These are phyloP conservation scores for Delia radicum DNA, from an alignment of 1,140 invertebrate species.

Conservation along the genomic window DNA sequence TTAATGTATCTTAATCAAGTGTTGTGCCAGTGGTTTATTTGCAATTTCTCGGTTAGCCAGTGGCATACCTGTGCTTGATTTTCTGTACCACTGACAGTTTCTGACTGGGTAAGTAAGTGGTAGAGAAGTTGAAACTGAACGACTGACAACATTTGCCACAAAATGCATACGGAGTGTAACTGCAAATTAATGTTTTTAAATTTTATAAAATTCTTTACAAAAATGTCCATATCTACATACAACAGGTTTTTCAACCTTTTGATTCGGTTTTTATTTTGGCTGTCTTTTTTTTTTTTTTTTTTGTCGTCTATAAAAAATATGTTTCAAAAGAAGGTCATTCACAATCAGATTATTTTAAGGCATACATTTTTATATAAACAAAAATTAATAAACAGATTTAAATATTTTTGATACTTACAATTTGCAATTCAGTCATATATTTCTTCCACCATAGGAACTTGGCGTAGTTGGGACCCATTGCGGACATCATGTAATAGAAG, in stretches of 20 bases:
- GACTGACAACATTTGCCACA: too few relatives aligned
- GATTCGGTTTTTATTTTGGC: background rate
- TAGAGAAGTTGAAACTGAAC: too few relatives aligned
- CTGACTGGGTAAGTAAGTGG: too few relatives aligned
- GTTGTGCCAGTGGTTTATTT: too few relatives aligned
- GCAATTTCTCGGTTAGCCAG: too few relatives aligned
- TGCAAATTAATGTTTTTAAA: background rate
- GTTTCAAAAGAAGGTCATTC: background rate
- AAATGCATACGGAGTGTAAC: background rate
- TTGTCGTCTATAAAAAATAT: too few relatives aligned
- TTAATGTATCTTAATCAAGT: too few relatives aligned
- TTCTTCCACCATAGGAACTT: constrained; percentile 96
- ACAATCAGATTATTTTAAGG: background rate
- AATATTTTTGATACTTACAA: constrained; percentile 70
- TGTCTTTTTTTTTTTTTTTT: too few relatives aligned
- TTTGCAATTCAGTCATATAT: constrained; percentile 85
- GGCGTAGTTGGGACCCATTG: constrained; percentile 87
- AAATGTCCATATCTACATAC: background rate
- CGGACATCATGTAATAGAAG: constrained; percentile 87
- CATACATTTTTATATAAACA: background rate
- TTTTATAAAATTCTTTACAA: background rate
- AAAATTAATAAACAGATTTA: background rate
- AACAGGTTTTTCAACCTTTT: background rate
- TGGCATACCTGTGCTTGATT: too few relatives aligned
- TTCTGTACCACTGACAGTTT: too few relatives aligned